phyloP scores from a whole-genome alignment of 1,140 invertebrate genomes.

The Zaprionus nigranus region DNA sequence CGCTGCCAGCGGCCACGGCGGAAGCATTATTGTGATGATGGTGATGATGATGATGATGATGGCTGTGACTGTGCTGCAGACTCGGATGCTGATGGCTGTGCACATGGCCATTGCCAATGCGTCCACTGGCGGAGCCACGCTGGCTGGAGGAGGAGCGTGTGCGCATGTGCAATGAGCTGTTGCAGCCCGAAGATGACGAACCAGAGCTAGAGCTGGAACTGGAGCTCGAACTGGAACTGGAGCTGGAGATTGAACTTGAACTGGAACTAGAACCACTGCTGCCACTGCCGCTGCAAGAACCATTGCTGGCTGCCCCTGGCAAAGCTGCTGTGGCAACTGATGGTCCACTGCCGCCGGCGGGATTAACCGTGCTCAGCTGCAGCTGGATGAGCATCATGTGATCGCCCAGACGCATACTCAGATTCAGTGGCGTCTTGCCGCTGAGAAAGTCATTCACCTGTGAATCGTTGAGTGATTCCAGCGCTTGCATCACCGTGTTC shows the following conservation, averaged over 20 bases:
- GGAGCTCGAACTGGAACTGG: slow-evolving; percentile 16
- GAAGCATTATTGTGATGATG: slow-evolving; percentile 56
- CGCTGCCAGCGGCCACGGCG: slow-evolving; percentile 53
- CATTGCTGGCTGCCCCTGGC: slow-evolving; percentile 9
- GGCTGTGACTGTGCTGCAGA: slow-evolving; percentile 57
- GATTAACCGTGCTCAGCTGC: slow-evolving; percentile 93
- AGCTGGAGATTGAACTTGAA: slow-evolving; percentile 18
- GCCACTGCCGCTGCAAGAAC: neutral
- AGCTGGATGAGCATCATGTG: slow-evolving; percentile 99
- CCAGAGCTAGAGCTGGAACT: neutral
- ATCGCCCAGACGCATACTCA: slow-evolving; percentile 97
- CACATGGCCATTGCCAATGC: slow-evolving; percentile 64
- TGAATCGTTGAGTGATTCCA: slow-evolving; percentile 96
- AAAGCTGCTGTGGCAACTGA: slow-evolving; percentile 17
- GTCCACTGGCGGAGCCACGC: slow-evolving; percentile 22
- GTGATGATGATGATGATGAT: slow-evolving; percentile 60
- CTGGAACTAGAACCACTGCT: neutral
- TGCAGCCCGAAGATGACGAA: slow-evolving; percentile 8
- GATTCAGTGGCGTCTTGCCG: slow-evolving; percentile 95
- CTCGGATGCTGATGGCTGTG: slow-evolving; percentile 78
- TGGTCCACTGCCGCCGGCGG: slow-evolving; percentile 60
- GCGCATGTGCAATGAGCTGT: slow-evolving; percentile 25
- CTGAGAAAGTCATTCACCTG: slow-evolving; percentile 98
- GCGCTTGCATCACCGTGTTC: slow-evolving; percentile 96
- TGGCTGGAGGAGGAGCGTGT: slow-evolving; percentile 52